These are phyloP conservation scores for Ursus arctos DNA, from an alignment of 2,113 vertebrate genomes.

Conservation along the genomic window DNA sequence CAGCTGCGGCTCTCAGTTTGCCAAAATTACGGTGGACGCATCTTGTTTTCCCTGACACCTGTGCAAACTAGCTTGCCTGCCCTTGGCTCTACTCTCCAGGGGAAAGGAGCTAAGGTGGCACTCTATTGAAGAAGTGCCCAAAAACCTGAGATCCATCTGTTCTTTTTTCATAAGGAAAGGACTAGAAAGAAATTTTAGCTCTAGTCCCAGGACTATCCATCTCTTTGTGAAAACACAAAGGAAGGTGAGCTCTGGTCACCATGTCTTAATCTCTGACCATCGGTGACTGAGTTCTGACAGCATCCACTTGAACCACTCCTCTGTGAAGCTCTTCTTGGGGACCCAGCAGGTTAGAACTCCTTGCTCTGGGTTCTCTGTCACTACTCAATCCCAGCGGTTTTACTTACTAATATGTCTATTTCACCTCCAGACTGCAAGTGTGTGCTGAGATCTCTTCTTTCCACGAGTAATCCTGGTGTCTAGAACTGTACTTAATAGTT, in stretches of 20 bases:
- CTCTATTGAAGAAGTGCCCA: slow-evolving; percentile 10
- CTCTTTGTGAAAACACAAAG: slow-evolving; percentile 45
- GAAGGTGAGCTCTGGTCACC: not conserved
- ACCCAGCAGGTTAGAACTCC: not conserved
- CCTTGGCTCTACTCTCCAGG: slow-evolving; percentile 40
- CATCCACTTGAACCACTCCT: not conserved
- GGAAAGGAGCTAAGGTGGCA: slow-evolving; percentile 4
- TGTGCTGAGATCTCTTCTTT: not conserved
- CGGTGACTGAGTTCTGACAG: not conserved
- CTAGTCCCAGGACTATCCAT: not conserved
- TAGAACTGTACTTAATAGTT: not conserved
- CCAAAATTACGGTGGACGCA: slow-evolving; percentile 41
- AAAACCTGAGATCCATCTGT: not conserved
- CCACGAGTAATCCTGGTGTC: not conserved
- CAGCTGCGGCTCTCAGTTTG: slow-evolving; percentile 75
- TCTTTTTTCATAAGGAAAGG: slow-evolving; percentile 14
- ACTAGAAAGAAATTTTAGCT: not conserved
- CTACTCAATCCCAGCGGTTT: not conserved
- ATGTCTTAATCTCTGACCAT: not conserved
- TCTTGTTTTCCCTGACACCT: slow-evolving; percentile 65
- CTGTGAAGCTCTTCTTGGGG: slow-evolving; percentile 9
- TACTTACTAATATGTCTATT: not conserved
- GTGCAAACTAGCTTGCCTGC: slow-evolving; percentile 44
- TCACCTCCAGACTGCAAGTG: not conserved
- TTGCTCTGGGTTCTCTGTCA: not conserved